Conservation (phyloP, 2,888 invertebrate genomes). For the Tenthredo amoena region DNA sequence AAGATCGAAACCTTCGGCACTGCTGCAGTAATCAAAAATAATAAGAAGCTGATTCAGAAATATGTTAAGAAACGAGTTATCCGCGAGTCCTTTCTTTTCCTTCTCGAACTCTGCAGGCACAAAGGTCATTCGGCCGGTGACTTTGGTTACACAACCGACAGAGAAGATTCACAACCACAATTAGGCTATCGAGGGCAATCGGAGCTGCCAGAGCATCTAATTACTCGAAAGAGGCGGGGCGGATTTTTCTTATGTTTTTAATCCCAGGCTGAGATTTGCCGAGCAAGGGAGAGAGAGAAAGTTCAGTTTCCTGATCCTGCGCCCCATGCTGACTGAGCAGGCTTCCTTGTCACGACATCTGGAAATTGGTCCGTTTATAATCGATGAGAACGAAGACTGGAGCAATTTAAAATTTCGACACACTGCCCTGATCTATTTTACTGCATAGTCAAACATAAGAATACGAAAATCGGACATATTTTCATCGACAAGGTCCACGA, state of each 20-base stretch:
- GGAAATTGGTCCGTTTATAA: slow-evolving; percentile 26
- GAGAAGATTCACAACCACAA: slow-evolving; percentile 41
- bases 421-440: background rate
- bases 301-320: slow-evolving; percentile 49
- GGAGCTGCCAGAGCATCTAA: slow-evolving; percentile 36
- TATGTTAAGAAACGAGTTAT: slow-evolving; percentile 37
- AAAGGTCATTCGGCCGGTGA: slow-evolving; percentile 60
- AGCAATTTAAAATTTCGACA: background rate
- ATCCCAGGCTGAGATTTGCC: slow-evolving; percentile 28
- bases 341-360: slow-evolving; percentile 49
- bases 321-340: background rate
- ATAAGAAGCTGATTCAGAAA: background rate
- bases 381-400: slow-evolving; percentile 26
- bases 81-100: slow-evolving; percentile 42
- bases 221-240: slow-evolving; percentile 34
- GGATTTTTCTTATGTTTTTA: slow-evolving; percentile 2
- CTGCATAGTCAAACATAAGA: background rate
- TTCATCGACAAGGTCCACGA: background rate
- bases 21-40: background rate
- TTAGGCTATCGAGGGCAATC: slow-evolving; percentile 29
- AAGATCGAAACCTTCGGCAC: background rate
- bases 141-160: slow-evolving; percentile 59
- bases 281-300: slow-evolving; percentile 42
- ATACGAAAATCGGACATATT: background rate
- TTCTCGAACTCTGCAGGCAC: slow-evolving; percentile 38